phyloP scores from a whole-genome alignment of 2,888 invertebrate genomes.

The Lobophora halterata region DNA sequence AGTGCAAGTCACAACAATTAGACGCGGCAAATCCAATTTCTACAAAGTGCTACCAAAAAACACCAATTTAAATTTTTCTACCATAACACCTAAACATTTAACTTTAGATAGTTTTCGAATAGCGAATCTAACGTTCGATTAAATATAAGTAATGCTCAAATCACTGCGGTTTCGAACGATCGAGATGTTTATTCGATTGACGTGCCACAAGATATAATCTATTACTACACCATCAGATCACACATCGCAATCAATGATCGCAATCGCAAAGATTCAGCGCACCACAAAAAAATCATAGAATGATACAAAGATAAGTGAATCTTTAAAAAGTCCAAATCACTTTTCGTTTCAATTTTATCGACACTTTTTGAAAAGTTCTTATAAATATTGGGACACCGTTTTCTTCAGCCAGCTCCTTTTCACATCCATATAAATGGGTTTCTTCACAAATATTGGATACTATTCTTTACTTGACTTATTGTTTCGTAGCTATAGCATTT shows the following conservation, averaged over 20 bases:
- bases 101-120: conserved; percentile 14
- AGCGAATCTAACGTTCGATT: conserved; percentile 13
- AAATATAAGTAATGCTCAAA: conserved; percentile 2
- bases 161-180: conserved; percentile 1
- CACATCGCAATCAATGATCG: conserved; percentile 3
- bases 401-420: too few species aligned
- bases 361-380: too few species aligned
- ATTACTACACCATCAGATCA: neutral
- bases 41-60: conserved; percentile 16
- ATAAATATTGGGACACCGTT: too few species aligned
- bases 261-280: conserved; percentile 8
- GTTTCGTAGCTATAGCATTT: too few species aligned
- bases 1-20: conserved; percentile 26
- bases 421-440: too few species aligned
- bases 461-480: too few species aligned
- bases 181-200: too few species aligned
- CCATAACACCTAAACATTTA: conserved; percentile 19
- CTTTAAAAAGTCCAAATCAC: conserved; percentile 26
- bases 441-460: too few species aligned
- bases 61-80: conserved; percentile 18
- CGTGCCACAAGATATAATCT: neutral
- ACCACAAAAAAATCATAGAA: conserved; percentile 13
- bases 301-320: conserved; percentile 19
- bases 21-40: conserved; percentile 13
- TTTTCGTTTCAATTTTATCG: conserved; percentile 12